A percentile compares a stretch with the other conserved stretches of the same genome.
These are phyloP conservation scores for Grantiella picta DNA, from an alignment of 2,113 vertebrate genomes.

Conservation along the genomic window DNA sequence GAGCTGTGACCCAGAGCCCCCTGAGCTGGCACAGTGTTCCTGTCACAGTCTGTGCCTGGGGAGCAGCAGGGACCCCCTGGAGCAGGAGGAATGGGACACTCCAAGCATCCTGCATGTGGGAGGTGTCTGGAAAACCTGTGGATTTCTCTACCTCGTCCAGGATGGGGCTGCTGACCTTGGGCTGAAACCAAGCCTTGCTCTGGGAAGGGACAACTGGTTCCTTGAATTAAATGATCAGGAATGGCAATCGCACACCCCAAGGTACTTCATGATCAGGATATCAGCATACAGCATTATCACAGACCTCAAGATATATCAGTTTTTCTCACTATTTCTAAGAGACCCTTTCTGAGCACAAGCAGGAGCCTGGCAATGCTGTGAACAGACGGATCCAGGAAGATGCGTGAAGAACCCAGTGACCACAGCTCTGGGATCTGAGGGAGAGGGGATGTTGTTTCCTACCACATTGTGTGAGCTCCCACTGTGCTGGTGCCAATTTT, in stretches of 20 bases:
- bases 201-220: not conserved
- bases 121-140: not conserved
- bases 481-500: not conserved
- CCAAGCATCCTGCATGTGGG: not conserved
- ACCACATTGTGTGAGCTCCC: not conserved
- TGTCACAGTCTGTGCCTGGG: not conserved
- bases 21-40: not conserved
- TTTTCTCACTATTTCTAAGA: not conserved
- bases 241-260: not conserved
- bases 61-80: not conserved
- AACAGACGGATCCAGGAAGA: not conserved
- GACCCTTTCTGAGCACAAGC: not conserved
- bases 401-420: not conserved
- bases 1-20: not conserved
- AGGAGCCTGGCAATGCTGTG: not conserved
- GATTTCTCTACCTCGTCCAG: not conserved
- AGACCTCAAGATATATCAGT: not conserved
- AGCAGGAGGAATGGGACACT: not conserved
- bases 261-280: fast-evolving
- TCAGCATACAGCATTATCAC: not conserved
- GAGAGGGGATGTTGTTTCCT: not conserved
- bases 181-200: not conserved
- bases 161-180: not conserved
- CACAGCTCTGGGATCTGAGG: not conserved
- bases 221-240: not conserved